These are phyloP conservation scores for Serranus cabrilla DNA, from an alignment of 2,797 vertebrate species.

Conservation along the genomic window DNA sequence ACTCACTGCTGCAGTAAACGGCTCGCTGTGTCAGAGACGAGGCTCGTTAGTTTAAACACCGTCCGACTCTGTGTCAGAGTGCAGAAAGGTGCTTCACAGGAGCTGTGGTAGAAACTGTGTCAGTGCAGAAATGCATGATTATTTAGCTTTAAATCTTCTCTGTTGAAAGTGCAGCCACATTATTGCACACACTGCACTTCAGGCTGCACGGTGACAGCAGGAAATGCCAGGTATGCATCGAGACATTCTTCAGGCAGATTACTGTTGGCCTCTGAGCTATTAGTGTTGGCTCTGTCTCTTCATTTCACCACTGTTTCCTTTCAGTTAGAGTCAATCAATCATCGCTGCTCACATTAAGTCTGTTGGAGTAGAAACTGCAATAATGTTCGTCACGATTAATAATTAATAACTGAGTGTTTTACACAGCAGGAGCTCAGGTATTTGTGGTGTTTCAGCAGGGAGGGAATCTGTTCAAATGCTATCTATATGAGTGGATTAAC, in stretches of 20 bases:
- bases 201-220: not conserved
- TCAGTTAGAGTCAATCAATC: not conserved
- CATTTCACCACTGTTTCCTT: not conserved
- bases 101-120: conserved; percentile 57
- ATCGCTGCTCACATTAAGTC: not conserved
- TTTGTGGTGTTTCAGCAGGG: not conserved
- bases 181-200: not conserved
- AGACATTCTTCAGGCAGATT: not conserved
- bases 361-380: not conserved
- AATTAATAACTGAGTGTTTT: not conserved
- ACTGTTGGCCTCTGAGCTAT: not conserved
- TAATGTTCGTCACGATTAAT: not conserved
- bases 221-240: conserved; percentile 25
- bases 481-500: conserved; percentile 1
- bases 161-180: not conserved
- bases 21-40: not conserved
- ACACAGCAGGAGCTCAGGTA: not conserved
- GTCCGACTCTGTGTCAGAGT: not conserved
- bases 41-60: not conserved
- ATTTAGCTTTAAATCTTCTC: conserved; percentile 20
- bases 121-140: conserved; percentile 37
- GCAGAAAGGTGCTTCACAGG: conserved; percentile 61
- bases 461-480: not conserved
- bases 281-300: not conserved
- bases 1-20: conserved; percentile 49